Conservation (phyloP, 2,797 vertebrate species). For the Valencia hispanica region DNA sequence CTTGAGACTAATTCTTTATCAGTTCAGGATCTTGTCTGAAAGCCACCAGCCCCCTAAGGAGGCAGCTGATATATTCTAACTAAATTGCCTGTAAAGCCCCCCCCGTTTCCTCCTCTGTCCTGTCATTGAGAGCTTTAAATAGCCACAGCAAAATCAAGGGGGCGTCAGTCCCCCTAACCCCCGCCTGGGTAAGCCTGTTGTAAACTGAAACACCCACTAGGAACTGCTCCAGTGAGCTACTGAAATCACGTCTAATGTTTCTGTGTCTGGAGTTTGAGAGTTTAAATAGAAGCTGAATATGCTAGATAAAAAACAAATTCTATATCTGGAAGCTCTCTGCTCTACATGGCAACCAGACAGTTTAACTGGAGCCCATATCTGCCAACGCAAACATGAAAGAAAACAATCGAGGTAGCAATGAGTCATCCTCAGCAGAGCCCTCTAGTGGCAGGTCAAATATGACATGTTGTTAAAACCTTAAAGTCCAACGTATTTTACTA, state of each 20-base stretch:
- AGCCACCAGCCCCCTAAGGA: background rate
- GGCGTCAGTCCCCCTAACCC: slow-evolving; percentile 66
- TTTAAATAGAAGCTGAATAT: background rate
- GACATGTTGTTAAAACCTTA: background rate
- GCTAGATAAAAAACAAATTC: background rate
- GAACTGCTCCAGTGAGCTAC: slow-evolving; percentile 13
- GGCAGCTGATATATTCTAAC: background rate
- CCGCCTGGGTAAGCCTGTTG: slow-evolving; percentile 31
- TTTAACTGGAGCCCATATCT: background rate
- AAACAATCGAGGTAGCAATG: too few relatives aligned
- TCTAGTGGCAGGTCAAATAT: background rate
- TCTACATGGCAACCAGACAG: too few relatives aligned
- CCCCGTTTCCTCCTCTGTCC: slow-evolving; percentile 15
- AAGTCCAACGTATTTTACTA: background rate
- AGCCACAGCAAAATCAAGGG: slow-evolving; percentile 79
- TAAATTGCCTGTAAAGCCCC: slow-evolving; percentile 1
- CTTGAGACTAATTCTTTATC: background rate
- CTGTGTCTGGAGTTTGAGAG: slow-evolving; percentile 22
- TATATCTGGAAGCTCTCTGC: background rate
- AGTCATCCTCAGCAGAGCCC: background rate
- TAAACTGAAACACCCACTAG: slow-evolving; percentile 64
- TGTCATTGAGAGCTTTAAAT: slow-evolving; percentile 80
- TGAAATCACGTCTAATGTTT: slow-evolving; percentile 22
- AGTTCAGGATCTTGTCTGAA: background rate
- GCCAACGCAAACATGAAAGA: background rate